phyloP scores from a whole-genome alignment of 2,888 invertebrate genomes.

The Chesias legatella region DNA sequence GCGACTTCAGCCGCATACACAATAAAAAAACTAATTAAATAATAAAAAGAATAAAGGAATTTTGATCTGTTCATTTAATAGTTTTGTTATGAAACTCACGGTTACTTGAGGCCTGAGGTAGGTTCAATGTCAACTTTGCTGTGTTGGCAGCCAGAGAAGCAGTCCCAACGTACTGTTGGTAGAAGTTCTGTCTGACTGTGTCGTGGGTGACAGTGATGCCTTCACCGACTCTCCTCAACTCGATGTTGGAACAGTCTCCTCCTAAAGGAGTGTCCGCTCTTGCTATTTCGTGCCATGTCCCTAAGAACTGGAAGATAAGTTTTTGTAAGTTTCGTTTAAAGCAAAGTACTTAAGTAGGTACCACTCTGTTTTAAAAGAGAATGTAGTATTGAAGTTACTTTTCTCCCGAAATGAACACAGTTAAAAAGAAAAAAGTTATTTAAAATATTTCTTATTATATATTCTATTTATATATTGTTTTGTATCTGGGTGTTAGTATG shows the following conservation, averaged over 20 bases:
- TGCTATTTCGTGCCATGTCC: conserved; percentile 52
- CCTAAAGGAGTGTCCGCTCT: conserved; percentile 34
- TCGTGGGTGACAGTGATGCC: conserved; percentile 28
- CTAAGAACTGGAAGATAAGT: conserved; percentile 44
- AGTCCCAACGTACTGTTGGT: conserved; percentile 35
- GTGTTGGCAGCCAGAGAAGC: conserved; percentile 31
- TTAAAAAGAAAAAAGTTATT: too few relatives aligned
- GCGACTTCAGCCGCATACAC: too few relatives aligned
- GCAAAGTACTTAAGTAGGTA: background rate
- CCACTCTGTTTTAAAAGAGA: too few relatives aligned
- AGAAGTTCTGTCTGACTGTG: conserved; percentile 50
- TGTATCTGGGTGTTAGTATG: too few relatives aligned
- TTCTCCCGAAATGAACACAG: too few relatives aligned
- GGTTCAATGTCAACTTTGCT: conserved; percentile 37
- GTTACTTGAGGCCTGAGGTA: conserved; percentile 23
- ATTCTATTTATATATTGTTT: too few relatives aligned
- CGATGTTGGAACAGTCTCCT: conserved; percentile 49
- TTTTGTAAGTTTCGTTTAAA: conserved; percentile 1
- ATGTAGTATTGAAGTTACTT: too few relatives aligned
- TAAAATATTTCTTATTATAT: too few relatives aligned
- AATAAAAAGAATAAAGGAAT: too few relatives aligned
- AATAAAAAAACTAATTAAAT: too few relatives aligned
- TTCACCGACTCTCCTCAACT: conserved; percentile 27
- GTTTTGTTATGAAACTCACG: conserved; percentile 46
- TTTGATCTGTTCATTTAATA: too few relatives aligned